These are phyloP conservation scores for Oxyura jamaicensis DNA, from an alignment of 2,113 vertebrate species.

Conservation along the genomic window DNA sequence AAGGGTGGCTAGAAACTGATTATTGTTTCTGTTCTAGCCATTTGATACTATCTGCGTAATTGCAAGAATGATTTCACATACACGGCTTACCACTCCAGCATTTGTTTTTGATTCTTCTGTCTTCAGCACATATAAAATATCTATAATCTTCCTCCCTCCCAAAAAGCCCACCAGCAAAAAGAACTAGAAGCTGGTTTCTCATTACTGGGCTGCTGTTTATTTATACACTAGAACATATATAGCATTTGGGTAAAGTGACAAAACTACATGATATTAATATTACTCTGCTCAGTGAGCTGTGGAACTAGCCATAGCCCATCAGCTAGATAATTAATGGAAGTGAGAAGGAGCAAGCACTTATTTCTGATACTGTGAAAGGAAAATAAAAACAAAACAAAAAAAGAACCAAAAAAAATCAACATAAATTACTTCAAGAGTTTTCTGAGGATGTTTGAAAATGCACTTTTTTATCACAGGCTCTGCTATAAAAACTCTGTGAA, in stretches of 20 bases:
- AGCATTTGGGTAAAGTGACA: conserved; percentile 57
- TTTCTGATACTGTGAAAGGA: neutral
- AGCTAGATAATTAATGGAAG: conserved; percentile 65
- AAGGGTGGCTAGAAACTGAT: neutral
- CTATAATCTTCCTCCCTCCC: neutral
- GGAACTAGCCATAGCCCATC: conserved; percentile 15
- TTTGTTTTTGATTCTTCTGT: neutral
- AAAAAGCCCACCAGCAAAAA: neutral
- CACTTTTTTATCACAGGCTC: neutral
- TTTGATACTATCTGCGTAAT: neutral
- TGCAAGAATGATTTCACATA: neutral
- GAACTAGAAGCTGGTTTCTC: neutral
- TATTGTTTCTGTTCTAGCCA: neutral
- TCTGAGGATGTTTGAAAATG: neutral
- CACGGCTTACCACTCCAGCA: neutral
- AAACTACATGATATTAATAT: conserved; percentile 54
- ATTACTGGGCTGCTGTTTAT: conserved; percentile 18
- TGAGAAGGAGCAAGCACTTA: neutral
- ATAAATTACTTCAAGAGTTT: neutral
- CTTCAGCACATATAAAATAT: neutral
- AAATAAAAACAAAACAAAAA: neutral
- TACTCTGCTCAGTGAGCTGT: conserved; percentile 55
- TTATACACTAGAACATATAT: conserved; percentile 2
- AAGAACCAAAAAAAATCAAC: neutral
- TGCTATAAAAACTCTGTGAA: neutral